These are phyloP conservation scores for Drosophila neocordata DNA, from an alignment of 1,140 invertebrate genomes.

Conservation along the genomic window DNA sequence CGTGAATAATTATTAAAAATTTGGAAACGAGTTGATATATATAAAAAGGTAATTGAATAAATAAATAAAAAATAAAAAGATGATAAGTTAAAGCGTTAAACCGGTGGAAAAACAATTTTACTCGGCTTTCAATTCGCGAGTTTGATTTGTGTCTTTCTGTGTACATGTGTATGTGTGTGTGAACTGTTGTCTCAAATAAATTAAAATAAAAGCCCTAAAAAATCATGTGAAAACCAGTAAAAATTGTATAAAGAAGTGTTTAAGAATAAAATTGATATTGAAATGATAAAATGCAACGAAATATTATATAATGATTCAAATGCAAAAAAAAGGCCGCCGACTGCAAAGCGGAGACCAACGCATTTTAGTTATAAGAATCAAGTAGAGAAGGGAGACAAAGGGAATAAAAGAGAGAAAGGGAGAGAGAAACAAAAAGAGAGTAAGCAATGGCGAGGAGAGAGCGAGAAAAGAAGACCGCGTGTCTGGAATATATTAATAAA, in stretches of 20 bases:
- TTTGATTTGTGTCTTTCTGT: background rate
- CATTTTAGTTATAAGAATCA: slow-evolving; percentile 1
- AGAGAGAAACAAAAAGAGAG: background rate
- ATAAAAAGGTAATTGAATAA: background rate
- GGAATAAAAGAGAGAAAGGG: background rate
- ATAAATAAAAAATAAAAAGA: background rate
- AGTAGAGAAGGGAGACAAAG: slow-evolving; percentile 4
- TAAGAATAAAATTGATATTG: background rate
- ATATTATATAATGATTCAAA: slow-evolving; percentile 7
- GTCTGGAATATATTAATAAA: slow-evolving; percentile 71
- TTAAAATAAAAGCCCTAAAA: background rate
- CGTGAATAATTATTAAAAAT: background rate
- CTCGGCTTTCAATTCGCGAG: background rate
- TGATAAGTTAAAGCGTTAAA: background rate
- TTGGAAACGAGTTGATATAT: background rate
- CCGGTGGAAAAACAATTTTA: background rate
- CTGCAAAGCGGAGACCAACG: background rate
- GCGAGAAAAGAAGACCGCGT: slow-evolving; percentile 44
- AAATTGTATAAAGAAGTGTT: background rate
- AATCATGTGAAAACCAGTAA: background rate
- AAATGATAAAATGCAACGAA: background rate
- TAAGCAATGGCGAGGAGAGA: background rate
- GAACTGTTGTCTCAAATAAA: background rate
- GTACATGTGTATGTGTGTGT: background rate
- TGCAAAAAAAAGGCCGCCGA: background rate